Conservation (phyloP, 2,113 vertebrate genomes). For the Ranitomeya variabilis region DNA sequence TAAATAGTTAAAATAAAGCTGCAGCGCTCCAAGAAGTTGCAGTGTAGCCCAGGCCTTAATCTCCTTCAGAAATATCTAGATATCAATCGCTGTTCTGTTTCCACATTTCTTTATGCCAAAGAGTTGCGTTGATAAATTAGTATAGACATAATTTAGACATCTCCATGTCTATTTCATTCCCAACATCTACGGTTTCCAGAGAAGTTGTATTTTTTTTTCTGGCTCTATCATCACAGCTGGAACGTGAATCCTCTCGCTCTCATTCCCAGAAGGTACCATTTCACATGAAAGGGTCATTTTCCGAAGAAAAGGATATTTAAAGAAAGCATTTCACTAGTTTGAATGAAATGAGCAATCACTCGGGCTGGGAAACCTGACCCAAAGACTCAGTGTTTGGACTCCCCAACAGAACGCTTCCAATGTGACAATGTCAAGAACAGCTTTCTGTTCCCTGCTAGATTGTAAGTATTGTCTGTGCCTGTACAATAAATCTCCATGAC, state of each 20-base stretch:
- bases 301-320: slow-evolving; percentile 51
- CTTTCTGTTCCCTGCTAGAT: not conserved
- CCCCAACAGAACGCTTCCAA: slow-evolving; percentile 1
- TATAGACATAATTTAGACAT: not conserved
- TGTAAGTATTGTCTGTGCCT: not conserved
- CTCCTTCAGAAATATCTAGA: not conserved
- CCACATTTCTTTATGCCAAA: slow-evolving; percentile 15
- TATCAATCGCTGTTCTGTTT: not conserved
- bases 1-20: too few relatives aligned
- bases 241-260: slow-evolving; percentile 62
- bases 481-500: not conserved
- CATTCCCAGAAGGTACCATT: slow-evolving; percentile 65
- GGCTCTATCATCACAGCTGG: slow-evolving; percentile 59
- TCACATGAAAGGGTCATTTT: slow-evolving; percentile 65
- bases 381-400: not conserved
- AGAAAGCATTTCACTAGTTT: slow-evolving; percentile 55
- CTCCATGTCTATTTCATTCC: slow-evolving; percentile 24
- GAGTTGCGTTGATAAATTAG: not conserved
- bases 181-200: slow-evolving; percentile 43
- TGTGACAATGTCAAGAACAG: not conserved
- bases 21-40: too few relatives aligned
- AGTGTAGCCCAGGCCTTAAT: not conserved
- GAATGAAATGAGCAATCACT: slow-evolving; percentile 35
- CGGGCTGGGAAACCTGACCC: not conserved
- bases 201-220: slow-evolving; percentile 62